Evolutionary conservation across 2,797 vertebrate species (phyloP).

Genomic region (Poeciliopsis paucimaculata): DNA sequence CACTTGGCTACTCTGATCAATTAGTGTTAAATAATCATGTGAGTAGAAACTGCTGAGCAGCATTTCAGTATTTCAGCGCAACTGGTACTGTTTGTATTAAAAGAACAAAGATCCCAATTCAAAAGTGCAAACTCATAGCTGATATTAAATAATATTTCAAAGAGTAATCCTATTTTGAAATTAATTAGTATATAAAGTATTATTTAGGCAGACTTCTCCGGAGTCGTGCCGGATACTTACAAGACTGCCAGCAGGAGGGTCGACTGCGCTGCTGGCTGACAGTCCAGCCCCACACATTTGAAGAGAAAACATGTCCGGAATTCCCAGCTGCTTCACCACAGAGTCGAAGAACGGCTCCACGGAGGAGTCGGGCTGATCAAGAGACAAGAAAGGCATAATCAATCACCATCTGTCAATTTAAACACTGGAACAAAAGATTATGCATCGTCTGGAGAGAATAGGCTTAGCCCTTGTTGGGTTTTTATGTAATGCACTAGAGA

Average conservation of each 20-base stretch:
- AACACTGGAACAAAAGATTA: neutral
- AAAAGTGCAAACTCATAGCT: neutral
- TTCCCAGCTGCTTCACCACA: constrained; percentile 86
- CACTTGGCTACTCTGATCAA: constrained; percentile 35
- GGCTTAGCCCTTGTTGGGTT: neutral
- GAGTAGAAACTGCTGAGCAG: constrained; percentile 10
- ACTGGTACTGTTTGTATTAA: neutral
- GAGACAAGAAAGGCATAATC: constrained; percentile 22
- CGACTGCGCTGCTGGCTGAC: constrained; percentile 76
- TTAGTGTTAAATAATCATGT: constrained; percentile 13
- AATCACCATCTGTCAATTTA: neutral
- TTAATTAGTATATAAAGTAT: neutral
- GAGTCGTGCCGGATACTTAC: constrained; percentile 79
- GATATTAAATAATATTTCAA: neutral
- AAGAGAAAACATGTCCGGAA: constrained; percentile 93
- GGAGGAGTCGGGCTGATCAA: constrained; percentile 87
- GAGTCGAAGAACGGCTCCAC: constrained; percentile 96
- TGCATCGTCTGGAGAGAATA: neutral
- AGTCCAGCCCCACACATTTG: constrained; percentile 96
- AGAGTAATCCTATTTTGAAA: neutral
- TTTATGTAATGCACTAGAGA: neutral
- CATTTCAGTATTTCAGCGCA: neutral
- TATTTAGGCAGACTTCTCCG: constrained; percentile 1
- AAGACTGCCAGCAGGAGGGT: constrained; percentile 91
- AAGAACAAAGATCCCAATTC: neutral